A percentile compares a stretch with the other conserved stretches of the same genome.
phyloP scores from a whole-genome alignment of 2,888 invertebrate species.

The Anaspis maculata region DNA sequence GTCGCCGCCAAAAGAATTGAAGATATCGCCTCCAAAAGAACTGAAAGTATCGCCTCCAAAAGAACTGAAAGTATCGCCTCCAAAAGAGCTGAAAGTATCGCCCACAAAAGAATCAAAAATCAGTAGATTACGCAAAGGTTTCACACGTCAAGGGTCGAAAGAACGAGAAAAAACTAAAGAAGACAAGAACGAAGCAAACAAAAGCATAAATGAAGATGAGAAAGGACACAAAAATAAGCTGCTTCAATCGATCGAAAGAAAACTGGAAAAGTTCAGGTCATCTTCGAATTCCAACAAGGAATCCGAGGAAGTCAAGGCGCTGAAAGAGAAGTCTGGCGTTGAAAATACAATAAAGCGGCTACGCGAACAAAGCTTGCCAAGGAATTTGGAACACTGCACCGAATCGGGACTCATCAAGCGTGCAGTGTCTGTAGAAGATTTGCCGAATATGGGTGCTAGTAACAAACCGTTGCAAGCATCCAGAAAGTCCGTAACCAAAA shows the following conservation, averaged over 20 bases:
- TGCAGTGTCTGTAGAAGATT: slow-evolving; percentile 64
- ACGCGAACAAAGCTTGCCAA: slow-evolving; percentile 59
- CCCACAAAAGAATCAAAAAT: slow-evolving; percentile 54
- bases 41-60: slow-evolving; percentile 49
- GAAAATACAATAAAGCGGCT: slow-evolving; percentile 52
- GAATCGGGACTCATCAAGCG: slow-evolving; percentile 61
- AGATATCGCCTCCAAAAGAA: slow-evolving; percentile 51
- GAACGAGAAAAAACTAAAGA: slow-evolving; percentile 28
- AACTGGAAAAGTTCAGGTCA: slow-evolving; percentile 58
- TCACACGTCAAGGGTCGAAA: slow-evolving; percentile 22
- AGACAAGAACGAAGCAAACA: slow-evolving; percentile 28
- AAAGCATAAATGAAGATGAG: slow-evolving; percentile 30
- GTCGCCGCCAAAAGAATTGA: too few species aligned
- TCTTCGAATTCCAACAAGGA: slow-evolving; percentile 44
- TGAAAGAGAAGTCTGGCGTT: slow-evolving; percentile 38
- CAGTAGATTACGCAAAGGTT: slow-evolving; percentile 28
- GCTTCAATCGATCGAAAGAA: slow-evolving; percentile 69
- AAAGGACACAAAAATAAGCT: slow-evolving; percentile 46
- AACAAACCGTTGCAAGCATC: slow-evolving; percentile 47
- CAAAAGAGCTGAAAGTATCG: slow-evolving; percentile 51
- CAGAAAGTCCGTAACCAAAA: slow-evolving; percentile 63
- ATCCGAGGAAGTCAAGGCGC: slow-evolving; percentile 20
- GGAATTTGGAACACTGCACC: slow-evolving; percentile 44
- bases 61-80: slow-evolving; percentile 48
- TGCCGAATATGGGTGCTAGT: slow-evolving; percentile 44